phyloP scores from a whole-genome alignment of 2,113 vertebrate species.

The Oenanthe oenanthe region DNA sequence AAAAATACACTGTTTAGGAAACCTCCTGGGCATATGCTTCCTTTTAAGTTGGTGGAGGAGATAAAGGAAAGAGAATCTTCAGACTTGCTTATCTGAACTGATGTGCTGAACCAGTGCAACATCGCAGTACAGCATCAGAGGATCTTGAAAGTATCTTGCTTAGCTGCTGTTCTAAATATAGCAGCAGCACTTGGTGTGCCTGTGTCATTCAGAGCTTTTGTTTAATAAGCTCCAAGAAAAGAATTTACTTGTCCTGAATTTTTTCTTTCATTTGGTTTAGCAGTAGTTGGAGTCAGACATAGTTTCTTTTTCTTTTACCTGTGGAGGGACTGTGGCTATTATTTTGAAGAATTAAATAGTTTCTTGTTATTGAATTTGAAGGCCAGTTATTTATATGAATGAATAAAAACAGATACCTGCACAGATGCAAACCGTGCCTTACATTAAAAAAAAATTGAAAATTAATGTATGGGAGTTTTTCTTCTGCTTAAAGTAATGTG shows the following conservation, averaged over 20 bases:
- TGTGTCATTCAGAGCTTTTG: slow-evolving; percentile 16
- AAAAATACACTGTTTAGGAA: background rate
- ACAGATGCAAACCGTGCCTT: background rate
- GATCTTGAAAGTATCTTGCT: slow-evolving; percentile 43
- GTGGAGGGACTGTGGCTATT: background rate
- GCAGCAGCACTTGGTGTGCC: slow-evolving; percentile 20
- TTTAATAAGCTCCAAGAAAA: slow-evolving; percentile 1
- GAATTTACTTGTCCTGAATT: background rate
- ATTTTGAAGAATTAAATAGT: background rate
- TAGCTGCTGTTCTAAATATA: slow-evolving; percentile 70
- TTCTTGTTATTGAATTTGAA: background rate
- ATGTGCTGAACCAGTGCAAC: slow-evolving; percentile 16
- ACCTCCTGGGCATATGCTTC: background rate
- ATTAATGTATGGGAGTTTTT: background rate
- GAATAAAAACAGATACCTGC: background rate
- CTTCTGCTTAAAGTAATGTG: background rate
- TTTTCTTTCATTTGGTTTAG: background rate
- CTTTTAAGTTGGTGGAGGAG: background rate
- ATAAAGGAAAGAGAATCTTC: background rate
- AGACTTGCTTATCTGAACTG: background rate
- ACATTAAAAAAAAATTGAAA: background rate
- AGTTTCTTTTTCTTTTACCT: background rate
- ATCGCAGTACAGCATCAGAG: slow-evolving; percentile 13
- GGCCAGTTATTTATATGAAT: background rate
- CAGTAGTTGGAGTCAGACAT: background rate